Conservation (phyloP, 2,113 vertebrate genomes). For the Lathamus discolor region DNA sequence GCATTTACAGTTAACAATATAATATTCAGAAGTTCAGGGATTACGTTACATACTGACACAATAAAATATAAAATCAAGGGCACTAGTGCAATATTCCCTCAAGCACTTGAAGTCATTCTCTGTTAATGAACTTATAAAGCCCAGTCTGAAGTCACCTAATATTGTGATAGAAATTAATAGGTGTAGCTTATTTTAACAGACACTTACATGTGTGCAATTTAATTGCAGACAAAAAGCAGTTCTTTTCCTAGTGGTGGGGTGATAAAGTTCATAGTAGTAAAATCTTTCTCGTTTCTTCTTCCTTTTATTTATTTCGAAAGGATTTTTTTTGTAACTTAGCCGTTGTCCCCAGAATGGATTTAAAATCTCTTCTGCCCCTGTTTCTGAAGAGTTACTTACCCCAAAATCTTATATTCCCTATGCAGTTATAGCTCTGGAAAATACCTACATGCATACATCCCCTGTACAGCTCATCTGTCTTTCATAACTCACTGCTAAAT, state of each 20-base stretch:
- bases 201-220: not conserved
- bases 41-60: not conserved
- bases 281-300: not conserved
- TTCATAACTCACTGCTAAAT: not conserved
- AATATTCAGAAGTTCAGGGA: not conserved
- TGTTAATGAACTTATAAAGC: not conserved
- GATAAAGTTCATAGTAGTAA: not conserved
- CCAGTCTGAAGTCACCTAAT: not conserved
- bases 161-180: not conserved
- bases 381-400: not conserved
- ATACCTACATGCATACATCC: not conserved
- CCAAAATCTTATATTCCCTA: not conserved
- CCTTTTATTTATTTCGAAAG: slow-evolving; percentile 19
- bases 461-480: not conserved
- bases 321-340: not conserved
- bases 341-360: not conserved
- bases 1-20: not conserved
- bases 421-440: not conserved
- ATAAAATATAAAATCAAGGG: not conserved
- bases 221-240: not conserved
- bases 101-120: not conserved
- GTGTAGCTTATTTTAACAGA: slow-evolving; percentile 8
- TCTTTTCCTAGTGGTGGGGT: not conserved
- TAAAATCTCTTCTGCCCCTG: not conserved
- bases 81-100: not conserved